These are phyloP conservation scores for Callyntrura sp. DNA, from an alignment of 2,888 invertebrate genomes.

Conservation along the genomic window DNA sequence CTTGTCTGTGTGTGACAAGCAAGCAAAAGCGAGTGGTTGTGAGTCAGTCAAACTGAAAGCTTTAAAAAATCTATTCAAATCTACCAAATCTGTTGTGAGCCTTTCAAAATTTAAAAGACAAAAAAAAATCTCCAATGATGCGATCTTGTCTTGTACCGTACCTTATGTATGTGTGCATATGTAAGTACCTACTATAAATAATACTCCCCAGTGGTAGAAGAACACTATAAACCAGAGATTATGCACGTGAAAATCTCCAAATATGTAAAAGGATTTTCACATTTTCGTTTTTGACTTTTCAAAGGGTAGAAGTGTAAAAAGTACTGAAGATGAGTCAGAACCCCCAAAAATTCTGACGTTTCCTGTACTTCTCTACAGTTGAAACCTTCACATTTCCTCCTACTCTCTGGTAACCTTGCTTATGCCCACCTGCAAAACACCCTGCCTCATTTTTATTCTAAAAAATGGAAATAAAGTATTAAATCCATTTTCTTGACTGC, in stretches of 20 bases:
- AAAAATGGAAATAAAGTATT: slow-evolving; percentile 31
- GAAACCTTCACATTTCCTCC: neutral
- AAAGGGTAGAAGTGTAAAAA: neutral
- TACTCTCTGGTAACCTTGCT: no score
- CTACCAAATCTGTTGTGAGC: no score
- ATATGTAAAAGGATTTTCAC: slow-evolving; percentile 37
- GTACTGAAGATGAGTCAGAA: neutral
- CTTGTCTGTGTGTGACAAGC: neutral
- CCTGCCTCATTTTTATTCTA: neutral
- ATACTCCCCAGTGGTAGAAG: neutral
- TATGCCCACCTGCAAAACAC: neutral
- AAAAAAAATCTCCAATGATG: neutral
- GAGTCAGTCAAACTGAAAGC: slow-evolving; percentile 29
- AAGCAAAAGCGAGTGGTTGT: neutral
- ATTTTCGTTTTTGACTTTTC: slow-evolving; percentile 6
- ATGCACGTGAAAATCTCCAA: slow-evolving; percentile 7
- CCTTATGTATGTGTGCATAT: neutral
- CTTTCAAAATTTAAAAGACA: slow-evolving; percentile 3
- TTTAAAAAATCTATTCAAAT: slow-evolving; percentile 22
- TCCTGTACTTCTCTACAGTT: neutral
- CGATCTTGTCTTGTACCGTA: neutral
- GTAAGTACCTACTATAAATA: slow-evolving; percentile 37
- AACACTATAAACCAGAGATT: no score
- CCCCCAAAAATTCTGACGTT: neutral
- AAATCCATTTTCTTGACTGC: neutral